phyloP scores from a whole-genome alignment of 2,888 invertebrate species.

The Chaitophorus viminalis region DNA sequence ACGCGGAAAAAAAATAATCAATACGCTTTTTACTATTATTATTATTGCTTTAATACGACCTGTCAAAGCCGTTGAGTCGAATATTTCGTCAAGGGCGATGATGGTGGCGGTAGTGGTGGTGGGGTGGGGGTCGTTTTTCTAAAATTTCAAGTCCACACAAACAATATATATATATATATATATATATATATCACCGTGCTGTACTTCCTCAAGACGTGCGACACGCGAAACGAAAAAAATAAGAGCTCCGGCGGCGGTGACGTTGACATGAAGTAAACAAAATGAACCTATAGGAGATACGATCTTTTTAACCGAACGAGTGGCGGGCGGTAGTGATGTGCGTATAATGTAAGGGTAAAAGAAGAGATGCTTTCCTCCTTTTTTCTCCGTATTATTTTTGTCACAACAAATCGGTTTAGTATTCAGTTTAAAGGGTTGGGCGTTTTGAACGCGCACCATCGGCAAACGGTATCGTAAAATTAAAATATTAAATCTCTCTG shows the following conservation, averaged over 20 bases:
- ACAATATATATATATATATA: too few species aligned
- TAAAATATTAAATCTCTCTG: background rate
- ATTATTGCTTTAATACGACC: conserved; percentile 9
- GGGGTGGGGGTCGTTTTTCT: background rate
- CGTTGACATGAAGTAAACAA: conserved; percentile 17
- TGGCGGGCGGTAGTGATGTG: background rate
- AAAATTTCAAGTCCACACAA: background rate
- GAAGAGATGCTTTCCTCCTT: background rate
- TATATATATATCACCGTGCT: too few species aligned
- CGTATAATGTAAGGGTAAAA: background rate
- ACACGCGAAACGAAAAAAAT: background rate
- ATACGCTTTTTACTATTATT: conserved; percentile 28
- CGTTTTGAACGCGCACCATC: background rate
- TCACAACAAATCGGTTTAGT: background rate
- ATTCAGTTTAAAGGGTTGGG: background rate
- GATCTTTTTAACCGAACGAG: conserved; percentile 4
- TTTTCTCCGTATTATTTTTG: background rate
- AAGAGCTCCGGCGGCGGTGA: background rate
- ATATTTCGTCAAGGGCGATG: background rate
- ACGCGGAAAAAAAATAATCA: conserved; percentile 25
- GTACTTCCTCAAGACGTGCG: background rate
- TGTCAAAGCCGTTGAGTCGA: conserved; percentile 20
- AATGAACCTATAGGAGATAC: background rate
- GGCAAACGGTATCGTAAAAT: background rate
- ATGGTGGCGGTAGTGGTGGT: too few species aligned